A percentile compares a stretch with the other conserved stretches of the same genome.
phyloP scores from a whole-genome alignment of 2,113 vertebrate species.

The Perca schrenkii region DNA sequence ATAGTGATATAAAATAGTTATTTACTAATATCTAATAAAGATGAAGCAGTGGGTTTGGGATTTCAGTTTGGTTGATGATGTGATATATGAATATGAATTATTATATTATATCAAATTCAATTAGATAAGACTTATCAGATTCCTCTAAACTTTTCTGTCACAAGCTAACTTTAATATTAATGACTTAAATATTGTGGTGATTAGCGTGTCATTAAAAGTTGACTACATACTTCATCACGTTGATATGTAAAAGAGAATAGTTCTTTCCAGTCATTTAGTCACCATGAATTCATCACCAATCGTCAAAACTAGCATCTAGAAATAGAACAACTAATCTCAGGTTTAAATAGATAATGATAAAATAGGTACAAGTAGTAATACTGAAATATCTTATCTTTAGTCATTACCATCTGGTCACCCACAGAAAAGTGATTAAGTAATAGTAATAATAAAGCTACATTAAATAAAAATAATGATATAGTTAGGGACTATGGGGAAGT shows the following conservation, averaged over 20 bases:
- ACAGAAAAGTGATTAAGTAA: neutral
- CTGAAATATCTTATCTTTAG: conserved; percentile 2
- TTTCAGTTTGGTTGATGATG: neutral
- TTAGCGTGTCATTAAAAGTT: neutral
- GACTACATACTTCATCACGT: neutral
- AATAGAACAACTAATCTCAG: neutral
- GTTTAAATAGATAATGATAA: neutral
- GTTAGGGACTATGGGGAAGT: neutral
- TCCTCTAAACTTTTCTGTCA: neutral
- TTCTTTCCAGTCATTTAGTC: neutral
- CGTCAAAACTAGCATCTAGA: neutral
- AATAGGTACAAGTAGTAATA: neutral
- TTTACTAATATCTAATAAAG: neutral
- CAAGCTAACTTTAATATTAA: neutral
- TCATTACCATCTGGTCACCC: neutral
- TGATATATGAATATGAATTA: too few relatives aligned
- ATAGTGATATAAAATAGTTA: neutral
- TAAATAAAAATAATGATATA: neutral
- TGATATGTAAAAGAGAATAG: neutral
- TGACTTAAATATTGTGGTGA: too few relatives aligned
- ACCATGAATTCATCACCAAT: neutral
- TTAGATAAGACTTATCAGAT: neutral
- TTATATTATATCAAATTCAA: neutral
- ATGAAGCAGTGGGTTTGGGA: neutral
- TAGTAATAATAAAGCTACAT: neutral